Evolutionary conservation across 2,888 invertebrate species (phyloP).

Genomic region (Notodonta ziczac): DNA sequence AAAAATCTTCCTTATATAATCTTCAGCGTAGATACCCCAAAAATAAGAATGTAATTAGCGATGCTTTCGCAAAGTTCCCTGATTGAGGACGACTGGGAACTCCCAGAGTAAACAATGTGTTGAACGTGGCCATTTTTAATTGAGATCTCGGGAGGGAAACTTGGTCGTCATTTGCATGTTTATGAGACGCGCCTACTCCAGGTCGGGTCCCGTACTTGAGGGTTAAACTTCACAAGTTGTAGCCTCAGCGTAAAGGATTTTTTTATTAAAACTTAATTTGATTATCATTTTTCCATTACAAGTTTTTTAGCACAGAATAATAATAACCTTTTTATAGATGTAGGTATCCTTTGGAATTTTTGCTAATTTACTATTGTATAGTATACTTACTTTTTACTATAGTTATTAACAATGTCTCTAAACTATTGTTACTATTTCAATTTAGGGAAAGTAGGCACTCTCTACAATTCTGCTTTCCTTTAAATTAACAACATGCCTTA

Average conservation of each 20-base stretch:
- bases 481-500: background rate
- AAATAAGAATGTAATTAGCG: conserved; percentile 9
- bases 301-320: no score
- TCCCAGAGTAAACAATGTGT: conserved; percentile 18
- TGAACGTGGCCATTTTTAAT: conserved; percentile 28
- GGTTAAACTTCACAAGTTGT: background rate
- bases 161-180: conserved; percentile 30
- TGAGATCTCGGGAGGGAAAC: conserved; percentile 18
- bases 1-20: background rate
- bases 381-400: no score
- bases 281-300: no score
- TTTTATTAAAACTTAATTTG: background rate
- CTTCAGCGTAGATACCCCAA: background rate
- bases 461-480: no score
- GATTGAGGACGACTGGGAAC: conserved; percentile 15
- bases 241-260: no score
- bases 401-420: no score
- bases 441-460: no score
- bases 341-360: no score
- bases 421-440: no score
- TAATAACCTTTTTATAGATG: no score
- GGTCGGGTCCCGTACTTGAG: background rate
- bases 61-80: conserved; percentile 6
- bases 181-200: conserved; percentile 16
- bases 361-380: no score